These are phyloP conservation scores for Phocoena phocoena DNA, from an alignment of 2,113 vertebrate species.

Conservation along the genomic window DNA sequence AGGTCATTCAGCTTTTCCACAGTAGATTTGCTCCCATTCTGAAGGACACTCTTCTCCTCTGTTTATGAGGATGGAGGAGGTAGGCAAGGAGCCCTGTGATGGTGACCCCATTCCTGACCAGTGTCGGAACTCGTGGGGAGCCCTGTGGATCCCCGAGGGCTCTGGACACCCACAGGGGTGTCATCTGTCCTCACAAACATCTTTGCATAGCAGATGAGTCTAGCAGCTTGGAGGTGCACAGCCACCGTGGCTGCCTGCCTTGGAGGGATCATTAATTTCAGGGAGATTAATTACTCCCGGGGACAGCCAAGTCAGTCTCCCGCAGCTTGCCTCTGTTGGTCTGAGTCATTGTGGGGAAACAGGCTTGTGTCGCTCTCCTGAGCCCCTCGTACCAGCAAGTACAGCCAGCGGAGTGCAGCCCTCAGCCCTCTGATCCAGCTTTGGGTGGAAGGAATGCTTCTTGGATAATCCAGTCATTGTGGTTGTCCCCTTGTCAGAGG, in stretches of 20 bases:
- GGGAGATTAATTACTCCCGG: neutral
- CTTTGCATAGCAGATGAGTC: neutral
- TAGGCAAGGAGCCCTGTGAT: too few species aligned
- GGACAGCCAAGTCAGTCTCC: neutral
- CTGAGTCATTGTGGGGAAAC: neutral
- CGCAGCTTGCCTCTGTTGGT: neutral
- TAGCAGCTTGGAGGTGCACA: neutral
- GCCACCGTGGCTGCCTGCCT: neutral
- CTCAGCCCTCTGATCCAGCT: neutral
- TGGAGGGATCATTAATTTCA: neutral
- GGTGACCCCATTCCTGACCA: neutral
- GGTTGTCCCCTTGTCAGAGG: neutral
- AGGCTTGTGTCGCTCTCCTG: neutral
- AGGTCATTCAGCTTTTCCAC: neutral
- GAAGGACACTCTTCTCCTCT: neutral
- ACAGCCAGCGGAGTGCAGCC: neutral
- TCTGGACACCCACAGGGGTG: rapidly evolving
- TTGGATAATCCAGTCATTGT: neutral
- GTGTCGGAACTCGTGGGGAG: neutral
- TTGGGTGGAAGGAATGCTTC: neutral
- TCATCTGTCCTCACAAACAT: neutral
- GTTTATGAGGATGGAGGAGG: neutral
- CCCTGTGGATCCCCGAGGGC: too few species aligned
- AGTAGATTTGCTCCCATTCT: too few species aligned
- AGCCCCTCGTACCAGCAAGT: neutral